Percentiles rank a stretch among this genome's conserved stretches.
phyloP scores from a whole-genome alignment of 1,140 invertebrate genomes.

The Coboldia fuscipes region DNA sequence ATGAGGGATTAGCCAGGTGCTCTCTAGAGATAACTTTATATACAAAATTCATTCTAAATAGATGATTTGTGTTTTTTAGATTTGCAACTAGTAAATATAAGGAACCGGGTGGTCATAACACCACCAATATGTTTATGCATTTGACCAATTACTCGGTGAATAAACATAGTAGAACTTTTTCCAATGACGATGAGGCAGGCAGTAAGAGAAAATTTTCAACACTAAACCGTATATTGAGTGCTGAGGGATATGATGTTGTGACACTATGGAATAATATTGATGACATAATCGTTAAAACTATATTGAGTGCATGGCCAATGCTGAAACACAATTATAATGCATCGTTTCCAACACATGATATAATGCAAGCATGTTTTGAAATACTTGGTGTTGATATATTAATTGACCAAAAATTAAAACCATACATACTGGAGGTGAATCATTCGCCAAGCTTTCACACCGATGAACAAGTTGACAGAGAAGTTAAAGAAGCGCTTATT shows the following conservation, averaged over 20 bases:
- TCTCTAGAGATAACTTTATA: not conserved
- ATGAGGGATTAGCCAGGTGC: slow-evolving; percentile 77
- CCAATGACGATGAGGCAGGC: slow-evolving; percentile 51
- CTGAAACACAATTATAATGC: slow-evolving; percentile 73
- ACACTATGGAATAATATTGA: slow-evolving; percentile 65
- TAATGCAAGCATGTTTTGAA: slow-evolving; percentile 72
- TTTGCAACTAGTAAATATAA: slow-evolving; percentile 73
- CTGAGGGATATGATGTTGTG: slow-evolving; percentile 47
- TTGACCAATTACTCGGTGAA: slow-evolving; percentile 94
- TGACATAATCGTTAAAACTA: slow-evolving; percentile 75
- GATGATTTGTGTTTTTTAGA: slow-evolving; percentile 23
- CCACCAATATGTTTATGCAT: slow-evolving; percentile 83
- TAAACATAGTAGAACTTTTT: slow-evolving; percentile 51
- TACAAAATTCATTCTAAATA: too few species aligned
- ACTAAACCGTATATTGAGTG: slow-evolving; percentile 47
- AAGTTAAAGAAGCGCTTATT: slow-evolving; percentile 65
- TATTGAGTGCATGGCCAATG: slow-evolving; percentile 63
- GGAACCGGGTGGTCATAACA: slow-evolving; percentile 55
- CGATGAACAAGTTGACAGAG: slow-evolving; percentile 57
- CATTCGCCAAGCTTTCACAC: slow-evolving; percentile 83
- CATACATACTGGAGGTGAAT: slow-evolving; percentile 73
- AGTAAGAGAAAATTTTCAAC: slow-evolving; percentile 73
- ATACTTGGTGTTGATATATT: slow-evolving; percentile 75
- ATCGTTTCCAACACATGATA: slow-evolving; percentile 67
- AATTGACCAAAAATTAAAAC: slow-evolving; percentile 64